Base-by-base conservation (phyloP, 1,140 invertebrate species). In the Caerostris extrusa region DNA sequence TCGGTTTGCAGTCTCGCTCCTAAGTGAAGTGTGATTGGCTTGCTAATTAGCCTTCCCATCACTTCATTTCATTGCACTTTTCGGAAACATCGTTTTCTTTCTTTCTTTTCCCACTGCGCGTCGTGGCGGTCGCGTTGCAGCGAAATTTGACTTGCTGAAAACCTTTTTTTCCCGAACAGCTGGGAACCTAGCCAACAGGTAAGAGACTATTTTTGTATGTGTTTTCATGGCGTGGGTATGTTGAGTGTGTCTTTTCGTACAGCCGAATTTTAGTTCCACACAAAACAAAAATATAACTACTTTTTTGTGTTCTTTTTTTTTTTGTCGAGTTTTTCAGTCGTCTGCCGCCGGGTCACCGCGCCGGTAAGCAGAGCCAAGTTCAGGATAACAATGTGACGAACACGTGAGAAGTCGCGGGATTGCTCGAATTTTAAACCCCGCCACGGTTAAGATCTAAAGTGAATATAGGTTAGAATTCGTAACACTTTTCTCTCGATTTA, bases 141-240 rank as follows among this genome's bases (percentile, higher is more conserved):
- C 53, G 61, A 12, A 57, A 87, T 69, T 69, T 71, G 57, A 53
- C 14, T 7, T 90, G 55, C 50, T 64, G 87, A n/a, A 10, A 10
- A 14, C n/a, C n/a, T 67, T 85, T 85, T 85, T 56, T 34, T 53
- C 6, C 58, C 61, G 12, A 90, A 55, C 14, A 71, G 61, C 61
- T 90, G 69, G 88, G 61, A 71, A 5, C 57, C 8, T 12, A 6
- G 88, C 88, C 88, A 90, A 90, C 64, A 90, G 88, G 88, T 90
- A 90, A 90, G 88, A 34, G 53, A 19, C 88, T 90, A 90, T 90
- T 90, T 90, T 90, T 71, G 69, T n/a, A 57, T 57, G 50, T 19
- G 10, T 19, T 77, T 53, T 77, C 71, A 34, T 57, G 34, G 7
- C 5, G 17, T 58, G 14, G 17, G 55, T 57, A 34, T 85, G 14